A percentile compares a stretch with the other conserved stretches of the same genome.
These are phyloP conservation scores for Brachypterus glaber DNA, from an alignment of 2,888 invertebrate species.

Conservation along the genomic window DNA sequence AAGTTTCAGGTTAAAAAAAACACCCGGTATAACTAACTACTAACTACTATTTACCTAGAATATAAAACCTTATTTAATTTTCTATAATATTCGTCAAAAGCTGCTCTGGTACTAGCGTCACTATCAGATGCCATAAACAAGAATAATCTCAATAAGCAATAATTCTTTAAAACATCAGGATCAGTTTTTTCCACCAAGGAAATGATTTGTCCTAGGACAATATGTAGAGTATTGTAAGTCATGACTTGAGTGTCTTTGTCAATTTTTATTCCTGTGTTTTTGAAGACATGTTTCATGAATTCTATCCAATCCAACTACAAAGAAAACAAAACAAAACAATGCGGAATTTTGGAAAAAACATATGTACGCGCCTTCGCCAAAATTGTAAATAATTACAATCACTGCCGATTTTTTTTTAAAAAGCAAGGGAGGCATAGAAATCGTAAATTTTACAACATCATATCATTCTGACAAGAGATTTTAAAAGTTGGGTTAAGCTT, in stretches of 20 bases:
- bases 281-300: conserved; percentile 31
- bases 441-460: too few relatives aligned
- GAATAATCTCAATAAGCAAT: conserved; percentile 33
- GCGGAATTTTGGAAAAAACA: too few relatives aligned
- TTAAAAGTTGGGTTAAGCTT: too few relatives aligned
- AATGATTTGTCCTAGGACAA: conserved; percentile 29
- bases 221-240: conserved; percentile 13
- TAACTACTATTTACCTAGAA: conserved; percentile 22
- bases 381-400: too few relatives aligned
- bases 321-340: too few relatives aligned
- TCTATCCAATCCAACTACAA: conserved; percentile 37
- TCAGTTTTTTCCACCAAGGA: conserved; percentile 31
- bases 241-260: conserved; percentile 27
- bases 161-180: conserved; percentile 33
- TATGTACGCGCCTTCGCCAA: too few relatives aligned
- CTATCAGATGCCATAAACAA: conserved; percentile 36
- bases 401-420: too few relatives aligned
- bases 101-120: conserved; percentile 28
- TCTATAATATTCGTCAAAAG: conserved; percentile 31
- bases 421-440: too few relatives aligned
- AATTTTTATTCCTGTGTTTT: conserved; percentile 28
- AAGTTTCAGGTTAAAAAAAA: too few relatives aligned
- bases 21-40: background rate
- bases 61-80: conserved; percentile 23
- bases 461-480: too few relatives aligned